A percentile compares a stretch with the other conserved stretches of the same genome.
Evolutionary conservation across 2,113 vertebrate species (phyloP).

Genomic region (Promerops cafer): DNA sequence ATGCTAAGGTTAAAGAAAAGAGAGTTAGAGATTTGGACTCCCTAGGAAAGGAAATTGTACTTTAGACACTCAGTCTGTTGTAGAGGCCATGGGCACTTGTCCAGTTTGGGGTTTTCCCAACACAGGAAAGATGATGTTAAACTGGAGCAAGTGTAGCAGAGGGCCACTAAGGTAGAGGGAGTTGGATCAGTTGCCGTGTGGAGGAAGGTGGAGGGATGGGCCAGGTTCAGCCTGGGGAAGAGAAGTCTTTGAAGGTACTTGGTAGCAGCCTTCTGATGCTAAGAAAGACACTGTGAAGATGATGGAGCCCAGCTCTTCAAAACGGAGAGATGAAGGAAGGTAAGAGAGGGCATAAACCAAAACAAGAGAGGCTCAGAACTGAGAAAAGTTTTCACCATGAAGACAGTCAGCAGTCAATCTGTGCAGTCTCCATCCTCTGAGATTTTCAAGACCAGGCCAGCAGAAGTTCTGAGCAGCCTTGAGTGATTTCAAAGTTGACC

Average conservation of each 20-base stretch:
- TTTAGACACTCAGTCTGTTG: background rate
- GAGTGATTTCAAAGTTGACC: background rate
- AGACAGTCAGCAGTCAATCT: background rate
- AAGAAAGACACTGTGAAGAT: background rate
- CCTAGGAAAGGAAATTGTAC: background rate
- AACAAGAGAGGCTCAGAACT: background rate
- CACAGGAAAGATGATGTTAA: background rate
- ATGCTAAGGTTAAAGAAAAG: background rate
- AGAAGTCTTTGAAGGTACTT: background rate
- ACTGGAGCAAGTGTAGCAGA: background rate
- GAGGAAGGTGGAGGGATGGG: background rate
- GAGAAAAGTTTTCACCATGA: background rate
- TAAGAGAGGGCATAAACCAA: background rate
- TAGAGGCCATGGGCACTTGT: accelerated
- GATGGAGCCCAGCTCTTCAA: background rate
- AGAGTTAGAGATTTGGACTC: background rate
- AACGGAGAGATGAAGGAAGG: background rate
- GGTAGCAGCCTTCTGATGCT: background rate
- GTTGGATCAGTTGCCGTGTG: background rate
- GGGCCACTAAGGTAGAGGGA: background rate
- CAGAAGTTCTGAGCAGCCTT: background rate
- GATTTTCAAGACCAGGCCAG: background rate
- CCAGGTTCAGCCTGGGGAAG: background rate
- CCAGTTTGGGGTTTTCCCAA: background rate
- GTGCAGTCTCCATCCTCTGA: accelerated